Percentiles rank a stretch among this genome's conserved stretches.
Conservation (phyloP, 2,888 invertebrate species). For the Elaeidobius kamerunicus region DNA sequence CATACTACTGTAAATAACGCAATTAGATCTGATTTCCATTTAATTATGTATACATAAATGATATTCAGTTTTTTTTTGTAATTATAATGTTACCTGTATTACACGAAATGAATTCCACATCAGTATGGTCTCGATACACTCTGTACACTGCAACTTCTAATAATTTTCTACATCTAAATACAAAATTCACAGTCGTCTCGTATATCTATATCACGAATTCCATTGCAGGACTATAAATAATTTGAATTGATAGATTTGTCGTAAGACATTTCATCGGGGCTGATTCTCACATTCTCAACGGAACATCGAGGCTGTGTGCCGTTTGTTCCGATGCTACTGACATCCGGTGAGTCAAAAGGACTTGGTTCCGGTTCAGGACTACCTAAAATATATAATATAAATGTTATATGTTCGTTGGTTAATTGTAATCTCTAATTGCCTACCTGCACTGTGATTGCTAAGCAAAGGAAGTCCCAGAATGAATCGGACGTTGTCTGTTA, state of each 20-base stretch:
- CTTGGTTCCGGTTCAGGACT: conserved; percentile 38
- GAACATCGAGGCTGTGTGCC: conserved; percentile 35
- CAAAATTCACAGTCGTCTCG: conserved; percentile 17
- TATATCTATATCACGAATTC: conserved; percentile 1
- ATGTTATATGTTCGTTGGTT: too few species aligned
- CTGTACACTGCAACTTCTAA: neutral
- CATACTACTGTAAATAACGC: too few species aligned
- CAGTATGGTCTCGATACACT: neutral
- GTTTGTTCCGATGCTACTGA: conserved; percentile 40
- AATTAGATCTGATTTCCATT: too few species aligned
- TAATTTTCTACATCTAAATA: conserved; percentile 7
- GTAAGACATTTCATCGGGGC: conserved; percentile 42
- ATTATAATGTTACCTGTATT: too few species aligned
- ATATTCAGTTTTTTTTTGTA: too few species aligned
- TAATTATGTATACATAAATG: too few species aligned
- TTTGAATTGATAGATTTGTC: conserved; percentile 21
- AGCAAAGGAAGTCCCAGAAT: conserved; percentile 62
- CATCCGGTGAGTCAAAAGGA: conserved; percentile 35
- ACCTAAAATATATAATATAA: conserved; percentile 29
- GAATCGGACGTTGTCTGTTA: conserved; percentile 68
- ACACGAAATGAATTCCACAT: too few species aligned
- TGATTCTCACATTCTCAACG: conserved; percentile 41
- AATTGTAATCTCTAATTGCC: neutral
- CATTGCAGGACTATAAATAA: conserved; percentile 18
- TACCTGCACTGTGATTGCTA: conserved; percentile 14